A percentile compares a stretch with the other conserved stretches of the same genome.
These are phyloP conservation scores for Gobio occitaniae DNA, from an alignment of 2,797 vertebrate genomes.

Conservation along the genomic window DNA sequence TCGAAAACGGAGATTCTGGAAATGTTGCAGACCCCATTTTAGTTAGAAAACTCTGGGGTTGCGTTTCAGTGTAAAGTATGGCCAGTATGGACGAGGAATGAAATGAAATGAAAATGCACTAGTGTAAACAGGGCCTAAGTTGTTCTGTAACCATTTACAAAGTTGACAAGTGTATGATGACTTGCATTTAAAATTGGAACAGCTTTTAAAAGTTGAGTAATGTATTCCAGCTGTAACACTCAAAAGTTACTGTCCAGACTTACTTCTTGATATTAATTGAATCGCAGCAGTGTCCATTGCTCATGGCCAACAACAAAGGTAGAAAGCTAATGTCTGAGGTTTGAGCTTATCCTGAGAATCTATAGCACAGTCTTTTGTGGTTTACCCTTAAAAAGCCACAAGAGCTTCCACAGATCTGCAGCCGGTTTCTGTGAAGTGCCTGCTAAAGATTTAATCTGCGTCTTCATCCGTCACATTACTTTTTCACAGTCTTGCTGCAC, in stretches of 20 bases:
- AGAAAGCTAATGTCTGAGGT: slow-evolving; percentile 4
- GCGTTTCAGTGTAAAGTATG: too few relatives aligned
- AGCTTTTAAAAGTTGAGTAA: background rate
- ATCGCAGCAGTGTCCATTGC: background rate
- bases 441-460: slow-evolving; percentile 55
- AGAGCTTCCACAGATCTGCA: slow-evolving; percentile 32
- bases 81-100: too few relatives aligned
- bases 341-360: slow-evolving; percentile 36
- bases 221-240: background rate
- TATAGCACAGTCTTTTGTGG: slow-evolving; percentile 26
- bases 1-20: too few relatives aligned
- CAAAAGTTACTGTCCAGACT: background rate
- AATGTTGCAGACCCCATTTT: too few relatives aligned
- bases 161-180: background rate
- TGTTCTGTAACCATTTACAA: background rate
- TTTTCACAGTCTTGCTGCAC: slow-evolving; percentile 41
- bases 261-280: slow-evolving; percentile 5
- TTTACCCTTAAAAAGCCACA: slow-evolving; percentile 46
- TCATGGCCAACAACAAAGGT: background rate
- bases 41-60: too few relatives aligned
- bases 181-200: background rate
- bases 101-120: too few relatives aligned
- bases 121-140: background rate
- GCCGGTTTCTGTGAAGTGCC: slow-evolving; percentile 28
- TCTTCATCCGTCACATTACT: slow-evolving; percentile 49